Percentiles rank a stretch among this genome's conserved stretches.
phyloP scores from a whole-genome alignment of 2,113 vertebrate genomes.

The Dipodomys ordii region DNA sequence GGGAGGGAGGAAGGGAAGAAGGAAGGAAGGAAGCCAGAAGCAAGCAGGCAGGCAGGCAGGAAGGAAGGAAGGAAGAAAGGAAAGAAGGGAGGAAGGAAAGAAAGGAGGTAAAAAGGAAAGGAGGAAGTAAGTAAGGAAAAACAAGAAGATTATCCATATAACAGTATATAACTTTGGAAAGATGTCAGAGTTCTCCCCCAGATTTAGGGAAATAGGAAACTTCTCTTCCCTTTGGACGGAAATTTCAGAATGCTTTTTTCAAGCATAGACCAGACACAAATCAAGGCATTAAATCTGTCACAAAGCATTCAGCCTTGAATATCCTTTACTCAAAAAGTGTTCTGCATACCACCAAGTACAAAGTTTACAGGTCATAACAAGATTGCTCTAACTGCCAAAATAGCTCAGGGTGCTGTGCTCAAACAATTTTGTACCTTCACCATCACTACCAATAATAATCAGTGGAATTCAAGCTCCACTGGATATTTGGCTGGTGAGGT shows the following conservation, averaged over 20 bases:
- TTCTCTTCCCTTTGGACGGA: constrained; percentile 12
- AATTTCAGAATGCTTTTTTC: constrained; percentile 34
- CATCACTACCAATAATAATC: constrained; percentile 71
- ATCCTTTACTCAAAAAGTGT: constrained; percentile 49
- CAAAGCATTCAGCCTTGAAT: background rate
- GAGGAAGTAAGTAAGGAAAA: too few species aligned
- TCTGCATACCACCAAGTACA: constrained; percentile 41
- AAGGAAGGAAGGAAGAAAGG: too few species aligned
- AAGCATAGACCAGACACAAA: background rate
- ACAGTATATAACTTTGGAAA: background rate
- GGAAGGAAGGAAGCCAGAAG: too few species aligned
- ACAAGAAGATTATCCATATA: background rate
- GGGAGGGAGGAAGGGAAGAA: too few species aligned
- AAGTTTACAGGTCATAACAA: constrained; percentile 76
- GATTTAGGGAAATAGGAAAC: background rate
- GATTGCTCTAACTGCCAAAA: constrained; percentile 68
- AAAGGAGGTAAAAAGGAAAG: too few species aligned
- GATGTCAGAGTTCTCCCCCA: background rate
- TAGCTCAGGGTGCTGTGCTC: constrained; percentile 52
- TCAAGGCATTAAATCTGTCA: background rate
- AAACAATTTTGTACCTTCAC: constrained; percentile 63
- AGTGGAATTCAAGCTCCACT: constrained; percentile 43
- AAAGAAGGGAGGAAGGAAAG: too few species aligned
- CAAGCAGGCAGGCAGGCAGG: too few species aligned
- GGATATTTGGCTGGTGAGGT: constrained; percentile 43